Conservation (phyloP, 2,797 vertebrate genomes). For the Lates japonicus region DNA sequence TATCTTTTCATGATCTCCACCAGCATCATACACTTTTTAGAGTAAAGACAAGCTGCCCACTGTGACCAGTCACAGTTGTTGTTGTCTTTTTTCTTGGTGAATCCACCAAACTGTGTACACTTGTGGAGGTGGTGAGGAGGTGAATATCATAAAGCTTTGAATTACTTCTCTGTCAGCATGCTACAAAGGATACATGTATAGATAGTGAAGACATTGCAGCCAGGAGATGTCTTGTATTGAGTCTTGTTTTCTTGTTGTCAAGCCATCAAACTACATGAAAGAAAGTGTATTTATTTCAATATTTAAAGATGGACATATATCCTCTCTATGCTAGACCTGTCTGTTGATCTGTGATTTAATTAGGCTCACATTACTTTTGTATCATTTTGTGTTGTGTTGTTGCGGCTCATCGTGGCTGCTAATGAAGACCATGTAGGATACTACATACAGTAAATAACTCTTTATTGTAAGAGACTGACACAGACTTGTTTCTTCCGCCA, state of each 20-base stretch:
- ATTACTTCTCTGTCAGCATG: neutral
- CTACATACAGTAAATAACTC: neutral
- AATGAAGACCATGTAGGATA: neutral
- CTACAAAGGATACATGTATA: neutral
- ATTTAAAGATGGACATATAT: neutral
- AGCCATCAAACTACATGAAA: neutral
- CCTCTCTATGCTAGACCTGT: neutral
- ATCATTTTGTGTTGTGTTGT: neutral
- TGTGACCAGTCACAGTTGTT: neutral
- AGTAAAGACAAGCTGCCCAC: neutral
- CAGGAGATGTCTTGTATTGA: neutral
- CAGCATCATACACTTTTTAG: neutral
- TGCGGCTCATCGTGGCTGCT: conserved; percentile 1
- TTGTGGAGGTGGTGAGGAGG: neutral
- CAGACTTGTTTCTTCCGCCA: neutral
- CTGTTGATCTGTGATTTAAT: conserved; percentile 1
- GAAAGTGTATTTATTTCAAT: neutral
- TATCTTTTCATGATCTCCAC: neutral
- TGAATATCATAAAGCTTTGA: neutral
- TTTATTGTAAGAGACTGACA: neutral
- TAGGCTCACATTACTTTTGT: neutral
- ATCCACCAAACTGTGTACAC: neutral
- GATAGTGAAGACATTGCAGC: neutral
- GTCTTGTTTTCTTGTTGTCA: conserved; percentile 6
- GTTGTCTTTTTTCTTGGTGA: neutral